These are phyloP conservation scores for Pachydiplax longipennis DNA, from an alignment of 2,888 invertebrate species.

Conservation along the genomic window DNA sequence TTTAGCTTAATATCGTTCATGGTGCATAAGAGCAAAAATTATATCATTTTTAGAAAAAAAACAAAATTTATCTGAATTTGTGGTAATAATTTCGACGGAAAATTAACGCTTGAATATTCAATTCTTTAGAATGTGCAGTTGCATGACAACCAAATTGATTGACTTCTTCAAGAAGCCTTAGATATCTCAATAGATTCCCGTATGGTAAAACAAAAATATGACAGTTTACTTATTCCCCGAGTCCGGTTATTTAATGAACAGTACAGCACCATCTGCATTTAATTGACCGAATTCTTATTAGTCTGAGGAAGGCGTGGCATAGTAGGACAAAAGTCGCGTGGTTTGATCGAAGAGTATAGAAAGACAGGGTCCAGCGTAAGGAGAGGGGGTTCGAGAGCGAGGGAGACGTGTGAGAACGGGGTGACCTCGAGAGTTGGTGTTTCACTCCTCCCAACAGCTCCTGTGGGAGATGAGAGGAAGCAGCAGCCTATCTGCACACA, in stretches of 20 bases:
- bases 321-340: background rate
- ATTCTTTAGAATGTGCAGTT: no score
- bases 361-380: background rate
- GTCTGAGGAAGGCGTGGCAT: background rate
- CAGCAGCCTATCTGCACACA: background rate
- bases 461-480: background rate
- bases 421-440: background rate
- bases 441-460: background rate
- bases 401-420: slow-evolving; percentile 12
- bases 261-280: background rate
- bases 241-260: background rate
- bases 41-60: no score
- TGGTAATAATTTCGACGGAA: no score
- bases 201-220: no score
- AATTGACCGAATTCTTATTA: background rate
- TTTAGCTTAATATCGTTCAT: no score
- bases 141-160: no score
- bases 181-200: no score
- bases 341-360: background rate
- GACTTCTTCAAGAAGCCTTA: no score
- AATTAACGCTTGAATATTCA: no score
- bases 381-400: background rate
- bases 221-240: no score
- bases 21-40: no score
- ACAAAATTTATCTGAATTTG: no score